Base-by-base conservation (phyloP, 2,888 invertebrate genomes). In the Lithophane leautieri region DNA sequence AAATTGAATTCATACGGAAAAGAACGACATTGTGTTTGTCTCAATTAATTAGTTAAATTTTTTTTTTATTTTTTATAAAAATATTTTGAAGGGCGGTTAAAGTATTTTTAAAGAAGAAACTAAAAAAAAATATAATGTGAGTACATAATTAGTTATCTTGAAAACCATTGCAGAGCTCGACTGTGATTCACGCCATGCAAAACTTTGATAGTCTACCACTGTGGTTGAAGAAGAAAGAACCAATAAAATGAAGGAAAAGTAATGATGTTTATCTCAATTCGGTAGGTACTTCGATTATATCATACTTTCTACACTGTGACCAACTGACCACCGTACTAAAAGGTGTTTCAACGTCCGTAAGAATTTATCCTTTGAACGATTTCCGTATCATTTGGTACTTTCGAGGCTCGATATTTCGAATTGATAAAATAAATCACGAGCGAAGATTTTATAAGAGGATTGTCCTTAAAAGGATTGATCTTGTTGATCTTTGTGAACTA, bases 401-500 rank as follows among this genome's bases (percentile, higher is more conserved):
- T 74, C 63, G 28, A 56, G 16, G 0, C 19, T 28, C 56, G 3
- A 54, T 34, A 11, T 54, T n/a, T n/a, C n/a, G n/a, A 58, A 63
- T 73, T 50, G 76, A 75, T 61, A 66, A 75, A 69, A 75, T 61
- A 66, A 75, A 69, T 79, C 79, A 75, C 79, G 67, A 56, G 22
- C 12, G 58, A 16, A 56, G 28, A 54, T 8, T n/a, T 47, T 76
- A 42, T 50, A 62, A 63, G 42, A 70, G 60, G 50, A 70, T 56
- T 42, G n/a, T 22, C 47, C 63, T 22, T 69, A 56, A 22, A 63
- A 34, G 75, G 54, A 54, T 44, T n/a, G n/a, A n/a, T n/a, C n/a
- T n/a, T n/a, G n/a, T n/a, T 12, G 22, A n/a, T 79, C 65, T 56
- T 54, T 19, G 8, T 81, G 54, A 63, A 66, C n/a, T 44, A 66